Evolutionary conservation across 1,140 invertebrate genomes (phyloP), one percentile per base, ranked within the genome.

Genomic region (Caenorhabditis tropicalis): DNA sequence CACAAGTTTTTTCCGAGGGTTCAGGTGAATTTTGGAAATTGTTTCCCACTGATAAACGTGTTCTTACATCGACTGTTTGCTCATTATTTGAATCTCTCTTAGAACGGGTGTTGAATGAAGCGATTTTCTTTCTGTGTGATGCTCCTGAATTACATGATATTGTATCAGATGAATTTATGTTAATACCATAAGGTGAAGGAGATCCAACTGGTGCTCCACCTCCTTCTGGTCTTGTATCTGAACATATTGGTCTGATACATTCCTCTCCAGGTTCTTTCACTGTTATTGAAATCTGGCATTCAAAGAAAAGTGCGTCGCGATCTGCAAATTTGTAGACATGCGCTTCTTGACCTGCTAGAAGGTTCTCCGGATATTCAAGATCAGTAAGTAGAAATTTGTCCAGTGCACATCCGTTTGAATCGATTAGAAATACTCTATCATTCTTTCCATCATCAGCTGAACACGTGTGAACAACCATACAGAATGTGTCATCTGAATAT

Each of bases 391-490:
- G 36, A 15, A 43, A 74, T 24, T 74, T 74, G n/a, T 74, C 65
- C 21, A 74, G 33, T 10, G 65, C 12, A 31, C 33, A 43, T 19
- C 65, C 58, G 19, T 65, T 65, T 10, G 33, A 43, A 46, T 74
- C 65, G 15, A 74, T 6, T 7, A 74, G 12, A 21, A 43, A 46
- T 10, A 15, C 33, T 9, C 5, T 16, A 19, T 74, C 65, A 36
- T 36, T 21, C 24, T 43, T 39, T 15, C 65, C 65, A 12, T 74
- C 65, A 29, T 43, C 36, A 21, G 19, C 36, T 0, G 65, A 43
- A 46, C 65, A 74, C n/a, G 36, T 74, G 65, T 43, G 65, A 46
- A 74, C 33, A 10, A 74, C 36, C 36, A 46, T 43, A 24, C 65
- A 74, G 21, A 74, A 74, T n/a, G 36, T 19, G 19, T 74, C 65